Evolutionary conservation across 2,888 invertebrate genomes (phyloP), one percentile per base, ranked within the genome.

Genomic region (Acleris emargana): DNA sequence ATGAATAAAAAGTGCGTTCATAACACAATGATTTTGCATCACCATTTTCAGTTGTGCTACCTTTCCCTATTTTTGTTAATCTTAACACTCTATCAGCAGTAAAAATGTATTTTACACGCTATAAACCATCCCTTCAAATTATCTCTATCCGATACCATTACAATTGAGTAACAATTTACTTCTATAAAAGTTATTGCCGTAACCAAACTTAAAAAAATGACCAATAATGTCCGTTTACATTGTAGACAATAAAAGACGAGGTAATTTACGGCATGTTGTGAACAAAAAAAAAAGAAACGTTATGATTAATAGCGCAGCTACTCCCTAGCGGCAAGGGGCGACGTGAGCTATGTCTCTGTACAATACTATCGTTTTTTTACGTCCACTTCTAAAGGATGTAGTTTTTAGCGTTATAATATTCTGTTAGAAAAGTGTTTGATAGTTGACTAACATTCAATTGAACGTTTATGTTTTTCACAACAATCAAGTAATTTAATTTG

Each of bases 241-340:
- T 32, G n/a, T 25, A 51, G 50, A 64, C 59, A 55, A 64, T 64
- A 63, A 58, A 53, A 64, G 58, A 47, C 32, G 54, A 60, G 54
- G 59, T 64, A 64, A 64, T 64, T 64, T 64, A 64, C 64, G 50
- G 22, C 54, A 60, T 64, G 59, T 50, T 50, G 42, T 55, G 43
- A 59, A 64, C 59, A 54, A 55, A 64, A 57, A 57, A 57, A 59
- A 59, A 59, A 58, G 47, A 60, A 64, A 54, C 49, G 28, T 7
- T 50, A 60, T 64, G 64, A 64, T 64, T 64, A 64, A 64, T 64
- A 60, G 64, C 17, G 9, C 17, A n/a, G 32, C 43, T 18, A 49
- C 43, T 58, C 64, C 54, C 64, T 32, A 5, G 57, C 25, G 57
- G 43, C 11, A 25, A 20, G 57, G 45, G 25, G 42, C 16, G 57